Base-by-base conservation (phyloP, 2,113 vertebrate genomes). In the Plecturocebus donacophilus region DNA sequence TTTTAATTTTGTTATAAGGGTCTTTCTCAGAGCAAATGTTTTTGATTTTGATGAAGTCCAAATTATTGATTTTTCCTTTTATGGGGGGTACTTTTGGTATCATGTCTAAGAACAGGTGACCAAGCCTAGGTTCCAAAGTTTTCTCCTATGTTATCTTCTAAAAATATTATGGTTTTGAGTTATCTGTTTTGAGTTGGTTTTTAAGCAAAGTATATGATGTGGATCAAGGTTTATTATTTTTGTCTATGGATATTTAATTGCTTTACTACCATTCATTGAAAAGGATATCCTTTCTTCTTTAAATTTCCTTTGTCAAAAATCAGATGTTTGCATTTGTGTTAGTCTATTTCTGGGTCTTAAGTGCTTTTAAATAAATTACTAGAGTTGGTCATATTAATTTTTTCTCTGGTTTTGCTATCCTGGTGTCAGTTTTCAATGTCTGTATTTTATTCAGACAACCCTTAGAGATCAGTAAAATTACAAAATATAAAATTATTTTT, bases 291-390 rank as follows among this genome's bases (percentile, higher is more conserved):
- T 70, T 92, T 75, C 20, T 81, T 56, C 30, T 79, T 4, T 89
- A 12, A 83, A 87, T 56, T 64, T 4, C 32, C 16, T 93, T n/a
- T 64, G 12, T 66, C 61, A 96, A 93, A 97, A 91, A 32, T 89
- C 9, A 56, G 64, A 81, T n/a, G 12, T 35, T 32, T 86, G 8
- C 66, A 68, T 87, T 75, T 97, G 4, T 77, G 1, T 66, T 27
- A 1, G 5, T 58, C 5, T 75, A 61, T 54, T 45, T 89, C 20
- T 83, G 13, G 0, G 38, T 73, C 13, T 90, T 90, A 88, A 61
- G 0, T 47, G 10, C 16, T 81, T 76, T 85, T 52, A 82, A 68
- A 38, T 68, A 88, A 87, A 73, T 42, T 52, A 61, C 1, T 68
- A 0, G 3, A 93, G 83, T 71, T 61, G 6, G 4, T 79, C 2